Evolutionary conservation across 1,140 invertebrate genomes (phyloP).

Genomic region (Periplaneta americana): DNA sequence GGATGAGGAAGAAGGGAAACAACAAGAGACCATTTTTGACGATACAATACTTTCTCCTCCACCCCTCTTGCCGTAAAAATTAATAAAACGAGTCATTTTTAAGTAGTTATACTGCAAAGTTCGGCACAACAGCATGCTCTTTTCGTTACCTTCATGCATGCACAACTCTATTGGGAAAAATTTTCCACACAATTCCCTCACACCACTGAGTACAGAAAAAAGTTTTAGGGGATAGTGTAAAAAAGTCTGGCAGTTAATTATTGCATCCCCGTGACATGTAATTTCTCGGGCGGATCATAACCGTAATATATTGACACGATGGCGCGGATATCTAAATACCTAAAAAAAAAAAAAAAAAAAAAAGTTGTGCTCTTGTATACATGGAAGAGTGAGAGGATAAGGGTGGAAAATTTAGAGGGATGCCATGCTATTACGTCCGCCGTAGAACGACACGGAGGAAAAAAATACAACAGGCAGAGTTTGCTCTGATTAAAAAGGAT

Average conservation of each 20-base stretch:
- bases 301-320: not conserved
- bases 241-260: not conserved
- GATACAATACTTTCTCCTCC: not conserved
- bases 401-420: not conserved
- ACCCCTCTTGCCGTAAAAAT: not conserved
- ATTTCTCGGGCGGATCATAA: not conserved
- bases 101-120: not conserved
- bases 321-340: not conserved
- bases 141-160: not conserved
- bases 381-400: not conserved
- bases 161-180: not conserved
- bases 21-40: not conserved
- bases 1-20: not conserved
- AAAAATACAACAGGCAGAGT: not conserved
- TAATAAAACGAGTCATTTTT: not conserved
- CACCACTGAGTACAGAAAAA: not conserved
- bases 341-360: not conserved
- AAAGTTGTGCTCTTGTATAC: not conserved
- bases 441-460: not conserved
- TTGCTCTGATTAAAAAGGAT: not conserved
- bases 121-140: not conserved
- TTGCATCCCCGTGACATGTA: not conserved
- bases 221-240: not conserved
- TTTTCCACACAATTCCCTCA: not conserved
- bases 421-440: not conserved